Base-by-base conservation (phyloP, 2,797 vertebrate genomes). In the Brachyrhaphis roseni region DNA sequence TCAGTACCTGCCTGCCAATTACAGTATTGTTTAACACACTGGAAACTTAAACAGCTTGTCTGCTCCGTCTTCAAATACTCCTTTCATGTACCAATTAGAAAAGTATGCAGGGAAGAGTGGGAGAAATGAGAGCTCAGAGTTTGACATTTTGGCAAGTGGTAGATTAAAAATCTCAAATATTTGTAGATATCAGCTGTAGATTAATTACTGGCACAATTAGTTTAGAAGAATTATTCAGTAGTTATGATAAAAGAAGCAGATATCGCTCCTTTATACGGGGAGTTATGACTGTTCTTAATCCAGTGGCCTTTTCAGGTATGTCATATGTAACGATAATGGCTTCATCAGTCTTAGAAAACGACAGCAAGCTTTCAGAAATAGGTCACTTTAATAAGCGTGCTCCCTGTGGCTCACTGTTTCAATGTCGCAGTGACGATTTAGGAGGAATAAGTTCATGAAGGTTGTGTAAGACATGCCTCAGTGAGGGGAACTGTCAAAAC, bases 1-100 rank as follows among this genome's bases (percentile, higher is more conserved):
- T 82, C 49, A 10, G 20, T 70, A 18, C 39, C 70, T 78, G 57
- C 74, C 78, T 82, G 84, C 78, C 78, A 80, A 72, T 89, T 70
- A 85, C 28, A 31, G 70, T 31, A 8, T 76, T 34, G 41, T 78
- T 78, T 76, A 77, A 73, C 47, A n/a, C 46, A 4, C 34, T 75
- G 41, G 18, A 72, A 73, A 80, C 53, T 75, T 68, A 26, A 78
- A 78, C 78, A 73, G 73, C 80, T 66, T 75, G 78, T 79, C 47
- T 74, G 11, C 39, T 79, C 75, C 31, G 41, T 81, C 39, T 82
- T 70, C 26, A 55, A 75, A 79, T 66, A 7, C 49, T 71, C 3
- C 12, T 43, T 74, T 28, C 55, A 12, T 57, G 39, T 31, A 73
- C 43, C 49, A 68, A 71, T 70, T 77, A 45, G 43, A 59, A 66